Conservation (phyloP, 2,113 vertebrate genomes). For the Equus przewalskii region DNA sequence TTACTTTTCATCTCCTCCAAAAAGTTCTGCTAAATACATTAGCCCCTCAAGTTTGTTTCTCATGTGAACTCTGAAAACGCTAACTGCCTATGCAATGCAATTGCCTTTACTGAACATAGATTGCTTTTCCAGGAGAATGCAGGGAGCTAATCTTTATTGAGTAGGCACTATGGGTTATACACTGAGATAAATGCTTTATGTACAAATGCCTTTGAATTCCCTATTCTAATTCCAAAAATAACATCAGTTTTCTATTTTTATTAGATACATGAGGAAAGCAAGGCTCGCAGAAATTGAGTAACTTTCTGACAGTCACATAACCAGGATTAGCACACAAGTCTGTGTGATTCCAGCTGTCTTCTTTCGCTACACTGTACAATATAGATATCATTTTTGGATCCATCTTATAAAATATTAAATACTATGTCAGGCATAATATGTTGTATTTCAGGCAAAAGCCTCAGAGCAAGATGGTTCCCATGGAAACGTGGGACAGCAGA, state of each 20-base stretch:
- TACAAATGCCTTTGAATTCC: neutral
- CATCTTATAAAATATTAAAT: slow-evolving; percentile 56
- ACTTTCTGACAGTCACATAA: neutral
- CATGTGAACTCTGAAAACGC: neutral
- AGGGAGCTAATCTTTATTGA: neutral
- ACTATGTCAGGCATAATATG: neutral
- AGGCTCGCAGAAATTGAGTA: neutral
- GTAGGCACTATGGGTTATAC: neutral
- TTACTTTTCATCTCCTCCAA: neutral
- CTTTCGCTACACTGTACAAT: neutral
- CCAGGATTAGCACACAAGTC: neutral
- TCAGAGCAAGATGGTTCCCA: neutral
- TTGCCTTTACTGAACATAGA: neutral
- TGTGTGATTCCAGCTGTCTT: neutral
- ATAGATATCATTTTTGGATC: slow-evolving; percentile 29
- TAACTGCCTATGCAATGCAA: neutral
- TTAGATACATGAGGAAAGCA: neutral
- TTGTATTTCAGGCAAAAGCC: slow-evolving; percentile 21
- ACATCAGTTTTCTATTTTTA: neutral
- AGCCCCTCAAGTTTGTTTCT: neutral
- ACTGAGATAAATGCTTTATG: neutral
- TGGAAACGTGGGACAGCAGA: neutral
- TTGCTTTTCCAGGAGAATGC: neutral
- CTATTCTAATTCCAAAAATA: slow-evolving; percentile 12
- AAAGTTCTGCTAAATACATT: neutral